A percentile compares a stretch with the other conserved stretches of the same genome.
phyloP scores from a whole-genome alignment of 1,140 invertebrate genomes.

The Periplaneta americana region DNA sequence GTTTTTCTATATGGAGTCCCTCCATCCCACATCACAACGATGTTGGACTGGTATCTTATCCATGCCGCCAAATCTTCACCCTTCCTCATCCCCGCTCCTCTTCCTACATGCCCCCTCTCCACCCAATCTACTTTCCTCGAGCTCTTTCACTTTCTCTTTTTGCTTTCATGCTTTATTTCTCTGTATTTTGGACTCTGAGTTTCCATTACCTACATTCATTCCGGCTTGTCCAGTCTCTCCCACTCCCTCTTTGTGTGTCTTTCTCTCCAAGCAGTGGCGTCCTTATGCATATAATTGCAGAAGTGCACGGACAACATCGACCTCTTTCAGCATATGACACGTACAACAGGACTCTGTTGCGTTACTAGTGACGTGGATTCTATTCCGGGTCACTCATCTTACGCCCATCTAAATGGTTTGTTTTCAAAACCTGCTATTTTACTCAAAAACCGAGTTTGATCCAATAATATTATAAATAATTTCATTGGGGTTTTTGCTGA shows the following conservation, averaged over 20 bases:
- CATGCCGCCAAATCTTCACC: neutral
- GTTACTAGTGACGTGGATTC: no score
- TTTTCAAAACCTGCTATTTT: no score
- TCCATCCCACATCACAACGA: neutral
- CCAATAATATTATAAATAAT: no score
- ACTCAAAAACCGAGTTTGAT: no score
- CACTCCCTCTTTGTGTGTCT: neutral
- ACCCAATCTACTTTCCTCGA: no score
- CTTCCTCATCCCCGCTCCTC: neutral
- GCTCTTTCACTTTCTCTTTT: neutral
- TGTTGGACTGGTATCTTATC: neutral
- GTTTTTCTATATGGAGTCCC: neutral
- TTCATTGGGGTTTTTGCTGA: no score
- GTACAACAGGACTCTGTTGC: no score
- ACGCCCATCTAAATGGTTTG: no score
- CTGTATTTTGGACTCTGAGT: neutral
- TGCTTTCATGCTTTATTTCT: neutral
- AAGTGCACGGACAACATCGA: no score
- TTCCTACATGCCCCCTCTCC: no score
- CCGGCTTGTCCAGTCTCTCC: neutral
- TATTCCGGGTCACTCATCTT: no score
- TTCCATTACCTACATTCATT: neutral
- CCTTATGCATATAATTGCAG: neutral
- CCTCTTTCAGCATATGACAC: no score
- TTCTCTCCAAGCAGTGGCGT: neutral